Conservation (phyloP, 2,888 invertebrate species). For the Gastrophysa polygoni region DNA sequence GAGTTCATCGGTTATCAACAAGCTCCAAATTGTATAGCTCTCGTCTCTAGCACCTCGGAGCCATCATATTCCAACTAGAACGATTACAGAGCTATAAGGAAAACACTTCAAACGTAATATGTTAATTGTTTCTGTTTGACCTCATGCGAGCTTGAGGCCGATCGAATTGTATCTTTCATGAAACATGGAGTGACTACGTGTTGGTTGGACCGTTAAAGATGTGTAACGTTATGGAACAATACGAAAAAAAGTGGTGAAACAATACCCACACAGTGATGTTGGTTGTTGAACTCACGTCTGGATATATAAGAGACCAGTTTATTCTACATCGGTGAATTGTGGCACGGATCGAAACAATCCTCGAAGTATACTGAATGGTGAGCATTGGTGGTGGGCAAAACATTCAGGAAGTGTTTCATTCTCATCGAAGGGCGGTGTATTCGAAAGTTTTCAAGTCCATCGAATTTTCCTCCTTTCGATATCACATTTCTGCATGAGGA, state of each 20-base stretch:
- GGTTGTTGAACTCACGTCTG: background rate
- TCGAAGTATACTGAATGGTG: background rate
- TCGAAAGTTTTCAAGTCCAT: too few species aligned
- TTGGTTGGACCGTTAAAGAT: background rate
- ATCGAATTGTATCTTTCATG: constrained; percentile 10
- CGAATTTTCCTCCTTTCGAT: too few species aligned
- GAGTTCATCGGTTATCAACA: background rate
- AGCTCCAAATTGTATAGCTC: background rate
- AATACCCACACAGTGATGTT: background rate
- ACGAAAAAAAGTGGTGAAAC: background rate
- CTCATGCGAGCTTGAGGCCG: constrained; percentile 7
- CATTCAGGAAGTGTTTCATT: too few species aligned
- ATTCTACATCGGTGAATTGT: background rate
- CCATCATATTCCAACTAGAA: background rate
- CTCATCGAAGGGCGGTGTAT: too few species aligned
- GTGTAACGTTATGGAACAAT: background rate
- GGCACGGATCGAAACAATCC: background rate
- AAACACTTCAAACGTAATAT: constrained; percentile 5
- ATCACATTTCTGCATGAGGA: too few species aligned
- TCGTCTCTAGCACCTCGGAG: background rate
- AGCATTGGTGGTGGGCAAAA: too few species aligned
- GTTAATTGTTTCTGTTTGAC: constrained; percentile 16
- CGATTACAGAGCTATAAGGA: background rate
- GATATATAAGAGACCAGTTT: background rate
- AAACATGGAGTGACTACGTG: background rate